Percentiles rank a stretch among this genome's conserved stretches.
phyloP scores from a whole-genome alignment of 2,113 vertebrate genomes.

The Melanerpes formicivorus region DNA sequence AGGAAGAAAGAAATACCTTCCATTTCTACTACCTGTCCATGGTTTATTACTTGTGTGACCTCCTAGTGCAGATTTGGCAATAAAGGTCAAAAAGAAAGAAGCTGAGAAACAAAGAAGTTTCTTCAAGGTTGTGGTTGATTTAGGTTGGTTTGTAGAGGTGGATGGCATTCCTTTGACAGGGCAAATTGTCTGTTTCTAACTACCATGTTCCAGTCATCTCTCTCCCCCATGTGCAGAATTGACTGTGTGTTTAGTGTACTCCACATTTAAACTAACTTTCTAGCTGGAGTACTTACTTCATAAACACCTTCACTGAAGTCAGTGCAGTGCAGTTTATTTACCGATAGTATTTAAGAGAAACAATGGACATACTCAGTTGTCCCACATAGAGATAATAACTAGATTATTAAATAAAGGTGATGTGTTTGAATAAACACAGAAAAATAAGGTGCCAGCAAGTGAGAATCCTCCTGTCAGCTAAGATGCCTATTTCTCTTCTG shows the following conservation, averaged over 20 bases:
- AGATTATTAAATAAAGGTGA: not conserved
- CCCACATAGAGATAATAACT: not conserved
- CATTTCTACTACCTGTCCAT: accelerated
- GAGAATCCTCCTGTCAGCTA: not conserved
- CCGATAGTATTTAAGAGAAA: not conserved
- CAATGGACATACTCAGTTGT: not conserved
- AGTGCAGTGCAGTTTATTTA: not conserved
- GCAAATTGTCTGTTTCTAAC: not conserved
- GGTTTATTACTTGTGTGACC: not conserved
- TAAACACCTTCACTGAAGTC: not conserved
- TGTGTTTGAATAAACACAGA: not conserved
- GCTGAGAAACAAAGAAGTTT: not conserved
- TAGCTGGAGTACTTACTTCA: not conserved
- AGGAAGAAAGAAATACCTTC: not conserved
- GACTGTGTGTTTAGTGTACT: not conserved
- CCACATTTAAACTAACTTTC: not conserved
- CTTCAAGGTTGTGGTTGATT: not conserved
- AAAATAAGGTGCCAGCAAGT: not conserved
- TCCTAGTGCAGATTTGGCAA: not conserved
- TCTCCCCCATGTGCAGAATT: not conserved
- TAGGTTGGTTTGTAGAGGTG: not conserved
- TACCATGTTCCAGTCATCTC: not conserved
- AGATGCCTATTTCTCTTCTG: not conserved
- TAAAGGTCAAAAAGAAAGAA: not conserved
- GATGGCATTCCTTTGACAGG: not conserved